These are phyloP conservation scores for Leucosticte australis DNA, from an alignment of 2,113 vertebrate species.

Conservation along the genomic window DNA sequence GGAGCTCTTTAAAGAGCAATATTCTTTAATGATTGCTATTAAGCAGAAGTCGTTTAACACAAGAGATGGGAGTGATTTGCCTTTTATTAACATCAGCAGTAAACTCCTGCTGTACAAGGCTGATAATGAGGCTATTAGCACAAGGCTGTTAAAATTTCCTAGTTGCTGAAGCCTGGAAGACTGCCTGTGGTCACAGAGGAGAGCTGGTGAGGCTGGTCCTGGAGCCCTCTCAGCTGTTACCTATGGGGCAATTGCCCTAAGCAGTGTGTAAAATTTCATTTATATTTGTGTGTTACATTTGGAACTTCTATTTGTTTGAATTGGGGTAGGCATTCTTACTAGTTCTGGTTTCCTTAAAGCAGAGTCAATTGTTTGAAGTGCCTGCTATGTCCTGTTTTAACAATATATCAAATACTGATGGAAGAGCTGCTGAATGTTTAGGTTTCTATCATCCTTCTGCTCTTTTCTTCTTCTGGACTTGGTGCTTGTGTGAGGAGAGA, in stretches of 20 bases:
- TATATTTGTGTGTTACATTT: neutral
- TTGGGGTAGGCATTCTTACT: neutral
- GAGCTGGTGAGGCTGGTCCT: neutral
- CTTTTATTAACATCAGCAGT: neutral
- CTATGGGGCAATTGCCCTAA: neutral
- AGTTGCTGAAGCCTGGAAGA: neutral
- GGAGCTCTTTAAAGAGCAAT: conserved; percentile 62
- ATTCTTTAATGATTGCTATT: conserved; percentile 26
- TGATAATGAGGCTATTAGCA: neutral
- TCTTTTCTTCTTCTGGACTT: neutral
- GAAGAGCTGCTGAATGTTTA: neutral
- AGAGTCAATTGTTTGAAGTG: neutral
- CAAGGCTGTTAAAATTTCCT: neutral
- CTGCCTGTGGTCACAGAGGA: neutral
- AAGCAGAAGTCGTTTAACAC: conserved; percentile 47
- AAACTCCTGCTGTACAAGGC: neutral
- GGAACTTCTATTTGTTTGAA: neutral
- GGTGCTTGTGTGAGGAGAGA: neutral
- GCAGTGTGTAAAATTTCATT: neutral
- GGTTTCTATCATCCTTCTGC: neutral
- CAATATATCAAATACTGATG: neutral
- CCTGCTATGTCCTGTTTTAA: neutral
- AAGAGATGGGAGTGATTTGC: conserved; percentile 2
- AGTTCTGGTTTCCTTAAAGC: neutral
- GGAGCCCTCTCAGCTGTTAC: neutral